Evolutionary conservation across 2,797 vertebrate genomes (phyloP), one percentile per base, ranked within the genome.

Genomic region (Acomys russatus): DNA sequence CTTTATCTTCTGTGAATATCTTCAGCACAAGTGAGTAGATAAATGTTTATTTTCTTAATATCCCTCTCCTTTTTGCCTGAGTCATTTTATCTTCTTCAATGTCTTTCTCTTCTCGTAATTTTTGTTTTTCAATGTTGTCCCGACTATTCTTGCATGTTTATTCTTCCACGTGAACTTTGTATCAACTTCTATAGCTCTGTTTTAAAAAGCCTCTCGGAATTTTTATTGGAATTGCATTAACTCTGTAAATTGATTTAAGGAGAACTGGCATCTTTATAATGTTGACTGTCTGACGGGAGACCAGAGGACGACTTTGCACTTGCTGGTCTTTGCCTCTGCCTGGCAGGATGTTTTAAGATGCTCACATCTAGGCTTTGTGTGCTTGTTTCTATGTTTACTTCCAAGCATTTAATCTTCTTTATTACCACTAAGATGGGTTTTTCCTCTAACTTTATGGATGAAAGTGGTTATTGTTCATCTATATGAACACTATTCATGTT

Each of bases 141-240:
- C 61, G 77, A 85, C 25, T 83, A 71, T 68, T 59, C 83, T 80
- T 94, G 30, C 25, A 76, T 77, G 54, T 94, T 91, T 88, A 17
- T 70, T 95, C 95, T 96, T 95, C 89, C 51, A 90, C 54, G 30
- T 95, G 73, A 95, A 94, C 91, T 95, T 96, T 91, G 15, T 90
- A 91, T 97, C 96, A 97, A 94, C 68, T 96, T 91, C 78, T 51
- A 88, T 33, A 88, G 59, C 64, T 84, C 78, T 66, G 74, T 94
- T 87, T 73, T 63, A 28, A 85, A 95, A 88, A 61, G 33, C 35
- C 77, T 51, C 33, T 92, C 91, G 83, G 59, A 91, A 92, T 95
- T 97, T 96, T 97, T 97, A 96, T 88, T 84, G 61, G 91, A 82
- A 84, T 92, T 77, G 28, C 51, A 44, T 96, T 95, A 88, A 94